Conservation (phyloP, 2,797 vertebrate genomes). For the Phoebastria nigripes region DNA sequence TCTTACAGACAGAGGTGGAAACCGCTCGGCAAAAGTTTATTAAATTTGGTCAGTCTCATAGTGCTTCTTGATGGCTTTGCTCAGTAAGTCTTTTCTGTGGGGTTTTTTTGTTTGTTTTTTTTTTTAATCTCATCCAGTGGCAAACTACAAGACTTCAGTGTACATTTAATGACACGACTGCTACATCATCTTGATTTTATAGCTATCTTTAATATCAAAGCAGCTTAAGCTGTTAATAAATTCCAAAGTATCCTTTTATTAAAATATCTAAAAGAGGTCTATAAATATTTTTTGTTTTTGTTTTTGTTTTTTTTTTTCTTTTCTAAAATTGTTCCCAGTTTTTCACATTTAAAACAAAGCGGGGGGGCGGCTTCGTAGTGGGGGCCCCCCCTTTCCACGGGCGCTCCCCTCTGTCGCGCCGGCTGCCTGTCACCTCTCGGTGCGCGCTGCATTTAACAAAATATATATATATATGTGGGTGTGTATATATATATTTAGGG, state of each 20-base stretch:
- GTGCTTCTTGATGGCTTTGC: slow-evolving; percentile 98
- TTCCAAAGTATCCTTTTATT: slow-evolving; percentile 97
- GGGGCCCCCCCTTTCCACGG: not conserved
- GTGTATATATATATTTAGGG: slow-evolving; percentile 9
- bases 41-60: slow-evolving; percentile 92
- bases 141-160: slow-evolving; percentile 96
- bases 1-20: slow-evolving; percentile 90
- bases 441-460: slow-evolving; percentile 56
- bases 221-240: slow-evolving; percentile 94
- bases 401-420: not conserved
- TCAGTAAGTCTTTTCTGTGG: slow-evolving; percentile 79
- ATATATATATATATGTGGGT: slow-evolving; percentile 44
- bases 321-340: slow-evolving; percentile 81
- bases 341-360: slow-evolving; percentile 67
- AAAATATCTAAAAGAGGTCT: slow-evolving; percentile 95
- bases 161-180: slow-evolving; percentile 93
- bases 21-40: slow-evolving; percentile 84
- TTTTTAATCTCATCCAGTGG: slow-evolving; percentile 99
- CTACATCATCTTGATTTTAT: slow-evolving; percentile 90
- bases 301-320: slow-evolving; percentile 66
- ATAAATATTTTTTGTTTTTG: slow-evolving; percentile 84
- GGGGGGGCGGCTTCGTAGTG: not conserved
- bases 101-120: not conserved
- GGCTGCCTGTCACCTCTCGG: not conserved
- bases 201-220: slow-evolving; percentile 92